Evolutionary conservation across 2,888 invertebrate species (phyloP).

Genomic region (Leucoptera coffeella): DNA sequence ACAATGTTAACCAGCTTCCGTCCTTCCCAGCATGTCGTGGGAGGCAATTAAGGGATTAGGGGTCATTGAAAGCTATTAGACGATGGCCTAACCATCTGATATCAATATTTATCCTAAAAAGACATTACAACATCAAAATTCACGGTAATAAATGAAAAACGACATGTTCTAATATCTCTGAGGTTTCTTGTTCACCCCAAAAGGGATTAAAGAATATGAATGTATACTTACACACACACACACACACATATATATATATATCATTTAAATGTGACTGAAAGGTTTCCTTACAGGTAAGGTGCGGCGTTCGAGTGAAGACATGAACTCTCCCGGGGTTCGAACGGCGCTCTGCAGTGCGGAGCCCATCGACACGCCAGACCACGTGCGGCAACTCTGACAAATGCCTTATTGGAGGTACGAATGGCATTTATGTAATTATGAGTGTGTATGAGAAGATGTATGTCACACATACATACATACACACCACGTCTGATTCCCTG

Average conservation of each 20-base stretch:
- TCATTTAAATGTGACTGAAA: not conserved
- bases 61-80: not conserved
- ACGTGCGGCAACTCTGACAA: slow-evolving; percentile 58
- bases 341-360: slow-evolving; percentile 9
- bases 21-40: too few species aligned
- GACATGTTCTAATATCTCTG: not conserved
- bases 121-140: not conserved
- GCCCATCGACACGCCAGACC: slow-evolving; percentile 27
- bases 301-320: slow-evolving; percentile 16
- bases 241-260: not conserved
- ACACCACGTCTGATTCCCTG: too few species aligned
- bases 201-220: too few species aligned
- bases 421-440: too few species aligned
- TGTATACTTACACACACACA: not conserved
- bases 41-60: too few species aligned
- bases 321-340: slow-evolving; percentile 13
- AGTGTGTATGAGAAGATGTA: too few species aligned
- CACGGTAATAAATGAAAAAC: not conserved
- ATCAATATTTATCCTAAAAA: too few species aligned
- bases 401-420: slow-evolving; percentile 53
- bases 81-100: not conserved
- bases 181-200: not conserved
- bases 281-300: slow-evolving; percentile 19
- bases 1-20: too few species aligned
- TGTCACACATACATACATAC: too few species aligned